phyloP scores from a whole-genome alignment of 2,888 invertebrate genomes.

The Epirrita christyi region DNA sequence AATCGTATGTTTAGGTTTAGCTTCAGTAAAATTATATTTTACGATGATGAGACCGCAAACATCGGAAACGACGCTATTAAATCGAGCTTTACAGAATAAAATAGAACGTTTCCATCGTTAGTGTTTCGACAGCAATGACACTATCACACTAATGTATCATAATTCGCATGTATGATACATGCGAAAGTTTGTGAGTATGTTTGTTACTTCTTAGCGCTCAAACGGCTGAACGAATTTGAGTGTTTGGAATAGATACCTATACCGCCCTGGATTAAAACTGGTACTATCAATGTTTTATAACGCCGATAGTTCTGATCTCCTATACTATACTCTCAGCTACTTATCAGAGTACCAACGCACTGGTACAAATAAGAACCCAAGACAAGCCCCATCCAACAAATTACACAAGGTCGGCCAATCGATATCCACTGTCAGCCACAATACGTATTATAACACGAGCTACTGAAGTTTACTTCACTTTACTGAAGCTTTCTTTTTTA shows the following conservation, averaged over 20 bases:
- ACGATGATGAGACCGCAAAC: slow-evolving; percentile 6
- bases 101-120: not conserved
- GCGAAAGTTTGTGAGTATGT: too few species aligned
- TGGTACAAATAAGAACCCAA: slow-evolving; percentile 3
- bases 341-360: slow-evolving; percentile 1
- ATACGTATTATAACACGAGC: slow-evolving; percentile 2
- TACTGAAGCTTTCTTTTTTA: not conserved
- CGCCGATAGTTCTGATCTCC: too few species aligned
- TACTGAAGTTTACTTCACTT: not conserved
- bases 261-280: too few species aligned
- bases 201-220: too few species aligned
- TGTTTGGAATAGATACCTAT: too few species aligned
- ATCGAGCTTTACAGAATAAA: slow-evolving; percentile 10
- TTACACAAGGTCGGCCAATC: slow-evolving; percentile 21
- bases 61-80: slow-evolving; percentile 13
- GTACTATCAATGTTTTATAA: too few species aligned
- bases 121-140: too few species aligned
- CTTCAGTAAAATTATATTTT: slow-evolving; percentile 6
- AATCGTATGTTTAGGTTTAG: slow-evolving; percentile 1
- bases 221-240: too few species aligned
- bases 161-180: too few species aligned
- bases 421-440: slow-evolving; percentile 15
- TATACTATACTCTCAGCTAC: not conserved
- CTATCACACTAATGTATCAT: too few species aligned
- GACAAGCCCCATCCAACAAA: slow-evolving; percentile 9